Conservation (phyloP, 2,797 vertebrate genomes). For the Enteromius argenteus region DNA sequence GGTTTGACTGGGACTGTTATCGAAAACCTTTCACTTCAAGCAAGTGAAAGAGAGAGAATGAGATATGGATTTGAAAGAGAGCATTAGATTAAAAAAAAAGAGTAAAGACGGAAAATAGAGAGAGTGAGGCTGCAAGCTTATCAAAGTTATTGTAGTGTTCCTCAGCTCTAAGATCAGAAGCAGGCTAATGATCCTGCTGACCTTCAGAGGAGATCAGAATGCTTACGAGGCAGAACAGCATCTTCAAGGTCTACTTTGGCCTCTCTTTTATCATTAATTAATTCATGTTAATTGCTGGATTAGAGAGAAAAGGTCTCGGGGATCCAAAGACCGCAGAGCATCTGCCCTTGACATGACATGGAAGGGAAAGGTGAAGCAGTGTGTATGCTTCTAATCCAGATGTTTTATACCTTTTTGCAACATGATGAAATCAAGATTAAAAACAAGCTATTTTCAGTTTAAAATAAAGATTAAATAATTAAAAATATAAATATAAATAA, state of each 20-base stretch:
- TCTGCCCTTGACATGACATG: conserved; percentile 49
- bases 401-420: neutral
- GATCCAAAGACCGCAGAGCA: conserved; percentile 58
- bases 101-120: neutral
- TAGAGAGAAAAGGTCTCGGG: conserved; percentile 72
- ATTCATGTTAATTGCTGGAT: conserved; percentile 81
- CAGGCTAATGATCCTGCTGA: conserved; percentile 74
- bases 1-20: conserved; percentile 25
- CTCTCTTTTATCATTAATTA: conserved; percentile 78
- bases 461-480: neutral
- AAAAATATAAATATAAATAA: neutral
- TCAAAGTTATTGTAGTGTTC: conserved; percentile 67
- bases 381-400: neutral
- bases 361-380: conserved; percentile 9
- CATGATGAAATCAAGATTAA: neutral
- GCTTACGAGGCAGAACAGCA: conserved; percentile 78
- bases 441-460: neutral
- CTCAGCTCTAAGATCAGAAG: conserved; percentile 71
- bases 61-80: conserved; percentile 35
- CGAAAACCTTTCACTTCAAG: conserved; percentile 69
- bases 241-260: conserved; percentile 76
- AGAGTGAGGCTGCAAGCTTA: conserved; percentile 32
- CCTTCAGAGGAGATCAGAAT: conserved; percentile 76
- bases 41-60: neutral
- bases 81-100: conserved; percentile 24